Evolutionary conservation across 2,888 invertebrate genomes (phyloP).

Genomic region (Plutella xylostella): DNA sequence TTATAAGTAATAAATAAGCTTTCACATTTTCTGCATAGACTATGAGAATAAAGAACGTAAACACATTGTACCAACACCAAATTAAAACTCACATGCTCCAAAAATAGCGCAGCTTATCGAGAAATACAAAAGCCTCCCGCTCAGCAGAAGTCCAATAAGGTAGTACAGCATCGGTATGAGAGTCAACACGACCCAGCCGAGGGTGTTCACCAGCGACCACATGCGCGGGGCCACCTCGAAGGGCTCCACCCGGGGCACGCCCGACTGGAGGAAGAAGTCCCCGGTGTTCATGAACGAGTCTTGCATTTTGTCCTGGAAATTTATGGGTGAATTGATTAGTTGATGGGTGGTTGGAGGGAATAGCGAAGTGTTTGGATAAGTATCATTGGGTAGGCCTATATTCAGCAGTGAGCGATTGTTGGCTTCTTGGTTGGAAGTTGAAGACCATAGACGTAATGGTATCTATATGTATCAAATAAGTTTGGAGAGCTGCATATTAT

Average conservation of each 20-base stretch:
- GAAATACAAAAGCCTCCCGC: slow-evolving; percentile 79
- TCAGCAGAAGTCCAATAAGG: slow-evolving; percentile 74
- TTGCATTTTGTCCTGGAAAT: slow-evolving; percentile 77
- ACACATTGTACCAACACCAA: too few relatives aligned
- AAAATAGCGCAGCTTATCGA: slow-evolving; percentile 78
- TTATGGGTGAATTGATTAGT: neutral
- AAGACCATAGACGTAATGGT: too few relatives aligned
- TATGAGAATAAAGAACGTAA: too few relatives aligned
- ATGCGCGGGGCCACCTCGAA: slow-evolving; percentile 71
- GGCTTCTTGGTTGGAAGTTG: too few relatives aligned
- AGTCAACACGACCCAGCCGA: slow-evolving; percentile 76
- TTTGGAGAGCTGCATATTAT: too few relatives aligned
- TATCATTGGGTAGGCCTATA: too few relatives aligned
- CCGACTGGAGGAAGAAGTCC: slow-evolving; percentile 83
- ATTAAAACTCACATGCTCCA: slow-evolving; percentile 76
- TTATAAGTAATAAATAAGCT: too few relatives aligned
- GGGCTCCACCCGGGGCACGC: slow-evolving; percentile 72
- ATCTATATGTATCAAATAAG: too few relatives aligned
- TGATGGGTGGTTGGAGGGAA: neutral
- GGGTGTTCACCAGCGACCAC: slow-evolving; percentile 77
- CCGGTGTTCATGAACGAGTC: slow-evolving; percentile 81
- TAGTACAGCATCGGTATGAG: slow-evolving; percentile 80
- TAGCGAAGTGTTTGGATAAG: too few relatives aligned
- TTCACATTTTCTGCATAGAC: too few relatives aligned
- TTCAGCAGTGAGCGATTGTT: too few relatives aligned